Conservation (phyloP, 2,888 invertebrate genomes). For the Cylloceria caligata region DNA sequence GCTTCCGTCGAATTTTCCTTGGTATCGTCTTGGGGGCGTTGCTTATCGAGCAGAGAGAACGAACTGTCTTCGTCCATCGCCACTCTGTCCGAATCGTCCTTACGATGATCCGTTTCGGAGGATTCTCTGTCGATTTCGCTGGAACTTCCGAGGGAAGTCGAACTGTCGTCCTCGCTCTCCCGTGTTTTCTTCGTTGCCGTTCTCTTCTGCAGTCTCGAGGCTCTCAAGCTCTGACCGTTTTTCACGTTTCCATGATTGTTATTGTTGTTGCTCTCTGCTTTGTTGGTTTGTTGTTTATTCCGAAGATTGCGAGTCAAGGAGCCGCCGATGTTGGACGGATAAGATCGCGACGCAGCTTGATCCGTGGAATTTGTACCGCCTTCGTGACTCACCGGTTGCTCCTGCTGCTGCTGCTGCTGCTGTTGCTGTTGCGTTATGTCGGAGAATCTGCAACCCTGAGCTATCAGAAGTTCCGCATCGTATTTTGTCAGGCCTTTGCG, state of each 20-base stretch:
- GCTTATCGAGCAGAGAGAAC: slow-evolving; percentile 76
- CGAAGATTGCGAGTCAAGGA: slow-evolving; percentile 79
- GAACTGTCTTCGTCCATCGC: slow-evolving; percentile 74
- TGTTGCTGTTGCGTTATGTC: slow-evolving; percentile 85
- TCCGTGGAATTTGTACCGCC: slow-evolving; percentile 69
- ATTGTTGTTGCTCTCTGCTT: slow-evolving; percentile 68
- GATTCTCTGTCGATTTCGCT: slow-evolving; percentile 69
- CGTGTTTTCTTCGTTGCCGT: slow-evolving; percentile 79
- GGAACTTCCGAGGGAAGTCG: slow-evolving; percentile 68
- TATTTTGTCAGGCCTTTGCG: slow-evolving; percentile 95
- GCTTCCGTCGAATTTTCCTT: slow-evolving; percentile 66
- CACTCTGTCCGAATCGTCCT: slow-evolving; percentile 79
- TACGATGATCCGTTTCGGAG: slow-evolving; percentile 76
- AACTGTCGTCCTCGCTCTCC: slow-evolving; percentile 72
- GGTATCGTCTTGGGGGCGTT: slow-evolving; percentile 72
- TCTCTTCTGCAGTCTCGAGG: slow-evolving; percentile 82
- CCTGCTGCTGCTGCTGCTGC: slow-evolving; percentile 73
- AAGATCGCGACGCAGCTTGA: slow-evolving; percentile 73
- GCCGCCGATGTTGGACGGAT: slow-evolving; percentile 75
- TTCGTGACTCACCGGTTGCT: slow-evolving; percentile 76
- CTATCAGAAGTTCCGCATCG: slow-evolving; percentile 94
- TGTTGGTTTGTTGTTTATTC: slow-evolving; percentile 80
- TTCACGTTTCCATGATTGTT: slow-evolving; percentile 71
- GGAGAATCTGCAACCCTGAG: slow-evolving; percentile 91
- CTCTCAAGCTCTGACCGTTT: slow-evolving; percentile 80